These are phyloP conservation scores for Therioaphis trifolii DNA, from an alignment of 2,888 invertebrate genomes.

Conservation along the genomic window DNA sequence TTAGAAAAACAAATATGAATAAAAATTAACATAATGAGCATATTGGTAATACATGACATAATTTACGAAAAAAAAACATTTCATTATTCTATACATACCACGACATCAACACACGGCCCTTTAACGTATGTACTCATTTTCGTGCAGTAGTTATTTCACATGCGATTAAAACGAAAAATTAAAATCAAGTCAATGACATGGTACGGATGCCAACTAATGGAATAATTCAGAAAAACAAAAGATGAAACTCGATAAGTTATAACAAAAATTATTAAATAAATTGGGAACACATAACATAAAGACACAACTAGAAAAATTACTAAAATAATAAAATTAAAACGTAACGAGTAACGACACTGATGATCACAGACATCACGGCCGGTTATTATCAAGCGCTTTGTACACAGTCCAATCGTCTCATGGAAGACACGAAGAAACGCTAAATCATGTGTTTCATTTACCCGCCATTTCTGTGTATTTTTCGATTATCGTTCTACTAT, in stretches of 20 bases:
- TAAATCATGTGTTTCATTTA: slow-evolving; percentile 1
- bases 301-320: too few species aligned
- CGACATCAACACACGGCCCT: slow-evolving; percentile 39
- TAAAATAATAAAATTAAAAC: too few species aligned
- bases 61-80: background rate
- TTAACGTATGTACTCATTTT: slow-evolving; percentile 42
- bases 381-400: too few species aligned
- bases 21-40: background rate
- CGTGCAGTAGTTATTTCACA: background rate
- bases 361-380: too few species aligned
- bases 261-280: too few species aligned
- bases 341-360: too few species aligned
- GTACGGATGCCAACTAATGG: too few species aligned
- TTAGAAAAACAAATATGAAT: slow-evolving; percentile 6
- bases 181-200: slow-evolving; percentile 21
- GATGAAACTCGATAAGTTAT: background rate
- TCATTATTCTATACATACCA: slow-evolving; percentile 7
- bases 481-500: background rate
- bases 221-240: background rate
- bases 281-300: too few species aligned
- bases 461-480: slow-evolving; percentile 39
- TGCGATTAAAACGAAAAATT: too few species aligned
- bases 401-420: background rate
- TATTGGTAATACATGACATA: too few species aligned
- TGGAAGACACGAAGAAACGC: slow-evolving; percentile 3